phyloP scores from a whole-genome alignment of 1,140 invertebrate species.

The Lepidurus packardi region DNA sequence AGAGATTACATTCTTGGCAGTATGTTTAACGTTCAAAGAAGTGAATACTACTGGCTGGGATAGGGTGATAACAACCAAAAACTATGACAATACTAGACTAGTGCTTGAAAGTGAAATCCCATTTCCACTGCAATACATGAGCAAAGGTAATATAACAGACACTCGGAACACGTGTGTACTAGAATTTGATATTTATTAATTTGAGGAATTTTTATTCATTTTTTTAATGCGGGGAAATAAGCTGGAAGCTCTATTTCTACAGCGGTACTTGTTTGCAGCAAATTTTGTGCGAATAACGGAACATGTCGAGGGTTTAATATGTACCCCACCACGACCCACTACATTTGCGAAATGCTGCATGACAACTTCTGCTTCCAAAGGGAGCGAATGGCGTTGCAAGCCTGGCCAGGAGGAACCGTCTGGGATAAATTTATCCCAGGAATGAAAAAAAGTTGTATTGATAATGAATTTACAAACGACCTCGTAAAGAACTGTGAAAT shows the following conservation, averaged over 20 bases:
- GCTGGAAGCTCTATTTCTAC: too few species aligned
- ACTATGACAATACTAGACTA: not conserved
- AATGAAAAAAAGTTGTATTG: not conserved
- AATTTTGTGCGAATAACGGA: not conserved
- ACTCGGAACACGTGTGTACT: too few species aligned
- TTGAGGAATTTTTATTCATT: too few species aligned
- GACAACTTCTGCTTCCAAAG: not conserved
- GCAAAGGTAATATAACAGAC: not conserved
- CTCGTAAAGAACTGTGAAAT: not conserved
- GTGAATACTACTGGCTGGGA: not conserved
- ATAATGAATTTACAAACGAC: not conserved
- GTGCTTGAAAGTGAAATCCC: not conserved
- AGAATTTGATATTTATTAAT: too few species aligned
- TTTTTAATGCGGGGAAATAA: too few species aligned
- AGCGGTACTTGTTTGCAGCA: not conserved
- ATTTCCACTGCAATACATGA: not conserved
- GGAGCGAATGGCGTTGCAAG: not conserved
- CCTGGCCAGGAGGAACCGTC: not conserved
- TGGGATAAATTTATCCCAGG: not conserved
- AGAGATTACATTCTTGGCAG: too few species aligned
- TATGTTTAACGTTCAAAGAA: too few species aligned
- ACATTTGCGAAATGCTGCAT: not conserved
- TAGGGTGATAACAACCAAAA: not conserved
- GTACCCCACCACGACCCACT: not conserved
- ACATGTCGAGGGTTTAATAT: not conserved